Percentiles rank a stretch among this genome's conserved stretches.
Conservation (phyloP, 2,113 vertebrate genomes). For the Engystomops pustulosus region DNA sequence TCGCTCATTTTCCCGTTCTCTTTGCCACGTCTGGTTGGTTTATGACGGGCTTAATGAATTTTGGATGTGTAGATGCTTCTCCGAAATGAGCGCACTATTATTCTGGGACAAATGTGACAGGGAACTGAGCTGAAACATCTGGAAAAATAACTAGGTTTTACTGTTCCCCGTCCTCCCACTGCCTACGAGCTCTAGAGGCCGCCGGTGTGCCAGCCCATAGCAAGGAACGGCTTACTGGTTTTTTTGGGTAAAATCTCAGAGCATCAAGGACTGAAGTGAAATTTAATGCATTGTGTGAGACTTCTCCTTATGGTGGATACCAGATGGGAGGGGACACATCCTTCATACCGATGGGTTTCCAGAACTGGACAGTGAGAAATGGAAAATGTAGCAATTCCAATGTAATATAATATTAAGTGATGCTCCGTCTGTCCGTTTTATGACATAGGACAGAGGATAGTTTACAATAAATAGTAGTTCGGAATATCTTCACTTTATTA, state of each 20-base stretch:
- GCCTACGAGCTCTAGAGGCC: background rate
- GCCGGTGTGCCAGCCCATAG: background rate
- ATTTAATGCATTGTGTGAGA: background rate
- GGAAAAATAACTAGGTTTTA: conserved; percentile 12
- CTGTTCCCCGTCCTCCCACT: conserved; percentile 8
- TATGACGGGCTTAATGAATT: conserved; percentile 44
- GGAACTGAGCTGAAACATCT: conserved; percentile 35
- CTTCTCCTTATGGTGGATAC: background rate
- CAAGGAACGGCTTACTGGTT: background rate
- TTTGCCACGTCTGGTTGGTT: conserved; percentile 42
- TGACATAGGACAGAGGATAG: no score
- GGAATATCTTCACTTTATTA: no score
- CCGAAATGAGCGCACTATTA: conserved; percentile 22
- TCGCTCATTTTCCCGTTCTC: conserved; percentile 30
- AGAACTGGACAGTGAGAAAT: background rate
- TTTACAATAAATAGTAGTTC: no score
- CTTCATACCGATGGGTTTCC: background rate
- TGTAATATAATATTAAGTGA: background rate
- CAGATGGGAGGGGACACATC: conserved; percentile 1
- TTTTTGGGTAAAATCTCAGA: background rate
- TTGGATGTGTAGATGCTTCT: conserved; percentile 32
- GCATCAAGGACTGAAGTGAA: background rate
- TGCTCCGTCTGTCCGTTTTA: background rate
- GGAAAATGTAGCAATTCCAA: conserved; percentile 3
- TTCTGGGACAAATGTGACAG: conserved; percentile 24